phyloP scores from a whole-genome alignment of 2,888 invertebrate species.

The Dimorphilus gyrociliatus region DNA sequence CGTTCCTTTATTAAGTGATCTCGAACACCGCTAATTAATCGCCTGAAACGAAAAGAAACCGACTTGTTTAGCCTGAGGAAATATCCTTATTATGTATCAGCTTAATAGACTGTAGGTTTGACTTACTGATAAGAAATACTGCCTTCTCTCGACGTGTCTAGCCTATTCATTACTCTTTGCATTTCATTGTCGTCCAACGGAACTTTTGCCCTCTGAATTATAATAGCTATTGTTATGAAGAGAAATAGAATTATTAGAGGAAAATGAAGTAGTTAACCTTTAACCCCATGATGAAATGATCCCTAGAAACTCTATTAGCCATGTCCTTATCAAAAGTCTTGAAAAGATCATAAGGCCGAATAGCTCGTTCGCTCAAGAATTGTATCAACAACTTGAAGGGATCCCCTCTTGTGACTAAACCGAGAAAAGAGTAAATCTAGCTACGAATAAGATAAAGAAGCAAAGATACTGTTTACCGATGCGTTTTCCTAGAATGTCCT shows the following conservation, averaged over 20 bases:
- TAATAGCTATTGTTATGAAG: too few relatives aligned
- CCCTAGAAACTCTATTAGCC: constrained; percentile 22
- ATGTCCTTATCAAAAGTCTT: constrained; percentile 26
- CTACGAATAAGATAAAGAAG: background rate
- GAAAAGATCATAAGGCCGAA: constrained; percentile 32
- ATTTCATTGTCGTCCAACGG: constrained; percentile 25
- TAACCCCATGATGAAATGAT: constrained; percentile 27
- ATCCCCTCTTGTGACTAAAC: constrained; percentile 22
- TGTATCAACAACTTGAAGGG: constrained; percentile 27
- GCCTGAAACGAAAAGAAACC: constrained; percentile 4
- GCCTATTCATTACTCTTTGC: constrained; percentile 17
- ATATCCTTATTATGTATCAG: too few relatives aligned
- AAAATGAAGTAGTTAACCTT: constrained; percentile 17
- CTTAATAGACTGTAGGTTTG: too few relatives aligned
- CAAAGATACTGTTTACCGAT: constrained; percentile 16
- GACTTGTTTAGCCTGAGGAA: too few relatives aligned
- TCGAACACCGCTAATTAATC: constrained; percentile 10
- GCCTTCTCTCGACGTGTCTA: constrained; percentile 21
- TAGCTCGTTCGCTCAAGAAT: constrained; percentile 25
- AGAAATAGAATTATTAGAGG: background rate
- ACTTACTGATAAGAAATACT: constrained; percentile 28
- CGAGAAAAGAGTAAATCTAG: constrained; percentile 1
- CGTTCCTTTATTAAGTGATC: constrained; percentile 9
- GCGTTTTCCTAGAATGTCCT: constrained; percentile 25
- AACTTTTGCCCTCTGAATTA: constrained; percentile 23